Evolutionary conservation across 1,140 invertebrate genomes (phyloP), one percentile per base, ranked within the genome.

Genomic region (Neoseiulus cucumeris): DNA sequence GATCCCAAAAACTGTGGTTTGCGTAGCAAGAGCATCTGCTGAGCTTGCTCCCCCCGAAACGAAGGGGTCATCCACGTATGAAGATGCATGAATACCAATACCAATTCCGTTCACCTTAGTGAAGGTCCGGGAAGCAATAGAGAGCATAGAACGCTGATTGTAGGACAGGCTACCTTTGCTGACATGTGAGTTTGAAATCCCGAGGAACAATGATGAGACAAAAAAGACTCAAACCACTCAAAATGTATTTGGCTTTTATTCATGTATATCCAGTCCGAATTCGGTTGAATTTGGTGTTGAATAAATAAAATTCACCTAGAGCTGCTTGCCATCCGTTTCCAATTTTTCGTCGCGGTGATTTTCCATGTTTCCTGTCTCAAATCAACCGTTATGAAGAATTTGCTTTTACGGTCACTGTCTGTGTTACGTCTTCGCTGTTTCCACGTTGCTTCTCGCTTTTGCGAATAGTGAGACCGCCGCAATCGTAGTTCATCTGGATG

Each of bases 231-330:
- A 9, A 9, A 6, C 33, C 4, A 39, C 22, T 25, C 14, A 59
- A 59, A 59, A 59, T 59, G 25, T 33, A 59, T 59, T 59, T 59
- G 51, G 51, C 51, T 29, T 59, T 59, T 59, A 59, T 59, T 59
- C 33, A 25, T 59, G 17, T 59, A 29, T 59, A 17, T 59, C 51
- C 14, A 17, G 14, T 1, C 2, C 22, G 33, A 59, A 33, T 59
- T 29, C 25, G 33, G 25, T 59, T 59, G 25, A 29, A 17, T 59
- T 25, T 25, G 12, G 22, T 14, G 17, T 59, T 59, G 51, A 59
- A 59, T 59, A 59, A 59, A 59, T 59, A 59, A 59, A 59, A 59
- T 59, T 59, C 51, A 59, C 22, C 51, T 18, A 29, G 25, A 59
- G 25, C 51, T 25, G 17, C 51, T 25, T 9, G 12, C 51, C 14